A percentile compares a stretch with the other conserved stretches of the same genome.
Conservation (phyloP, 2,888 invertebrate species). For the Drosophila borborema region DNA sequence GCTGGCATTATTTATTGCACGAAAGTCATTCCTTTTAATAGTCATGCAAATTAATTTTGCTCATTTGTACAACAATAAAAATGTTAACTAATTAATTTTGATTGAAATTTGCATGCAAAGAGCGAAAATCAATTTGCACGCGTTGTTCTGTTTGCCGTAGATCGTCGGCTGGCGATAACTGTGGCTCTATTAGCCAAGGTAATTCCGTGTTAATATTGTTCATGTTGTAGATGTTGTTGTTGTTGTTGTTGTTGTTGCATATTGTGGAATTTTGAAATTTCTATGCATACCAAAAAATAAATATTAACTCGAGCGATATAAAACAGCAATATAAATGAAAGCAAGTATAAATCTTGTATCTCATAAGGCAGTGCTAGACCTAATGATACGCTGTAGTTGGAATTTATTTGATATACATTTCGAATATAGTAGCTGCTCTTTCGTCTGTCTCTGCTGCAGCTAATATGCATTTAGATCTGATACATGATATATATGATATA, state of each 20-base stretch:
- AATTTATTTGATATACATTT: too few relatives aligned
- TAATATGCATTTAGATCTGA: neutral
- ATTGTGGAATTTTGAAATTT: constrained; percentile 45
- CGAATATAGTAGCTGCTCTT: too few relatives aligned
- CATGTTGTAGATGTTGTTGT: constrained; percentile 1
- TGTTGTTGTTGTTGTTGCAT: constrained; percentile 19
- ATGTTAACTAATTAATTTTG: constrained; percentile 84
- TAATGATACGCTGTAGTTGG: neutral
- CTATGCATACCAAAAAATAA: constrained; percentile 33
- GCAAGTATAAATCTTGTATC: neutral
- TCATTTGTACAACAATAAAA: constrained; percentile 84
- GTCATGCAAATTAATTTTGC: constrained; percentile 83
- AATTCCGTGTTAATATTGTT: constrained; percentile 25
- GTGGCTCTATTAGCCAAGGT: constrained; percentile 33
- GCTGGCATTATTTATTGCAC: constrained; percentile 75
- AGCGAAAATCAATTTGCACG: constrained; percentile 81
- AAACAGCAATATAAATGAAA: constrained; percentile 9
- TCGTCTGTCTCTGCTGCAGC: too few relatives aligned
- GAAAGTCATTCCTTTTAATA: constrained; percentile 82
- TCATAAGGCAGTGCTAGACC: neutral
- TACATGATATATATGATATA: neutral
- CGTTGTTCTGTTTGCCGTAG: constrained; percentile 52
- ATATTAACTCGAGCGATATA: constrained; percentile 37
- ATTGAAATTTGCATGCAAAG: constrained; percentile 84
- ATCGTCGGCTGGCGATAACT: constrained; percentile 52